Conservation (phyloP, 2,797 vertebrate genomes). For the Chrysocyon brachyurus region DNA sequence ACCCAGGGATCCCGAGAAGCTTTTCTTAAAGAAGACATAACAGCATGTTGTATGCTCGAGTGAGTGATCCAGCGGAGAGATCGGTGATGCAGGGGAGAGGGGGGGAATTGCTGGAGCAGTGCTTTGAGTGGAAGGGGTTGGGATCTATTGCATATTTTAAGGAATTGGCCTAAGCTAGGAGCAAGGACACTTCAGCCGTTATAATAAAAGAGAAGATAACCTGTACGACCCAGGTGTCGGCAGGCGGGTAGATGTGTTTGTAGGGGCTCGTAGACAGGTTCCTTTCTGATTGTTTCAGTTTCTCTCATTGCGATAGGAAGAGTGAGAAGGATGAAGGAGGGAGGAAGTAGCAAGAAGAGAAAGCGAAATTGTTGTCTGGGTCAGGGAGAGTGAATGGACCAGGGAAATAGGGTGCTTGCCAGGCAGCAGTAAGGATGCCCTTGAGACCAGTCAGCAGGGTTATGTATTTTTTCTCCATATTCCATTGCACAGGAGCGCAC, state of each 20-base stretch:
- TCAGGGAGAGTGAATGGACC: background rate
- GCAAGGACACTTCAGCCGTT: background rate
- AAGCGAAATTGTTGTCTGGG: background rate
- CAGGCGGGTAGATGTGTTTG: background rate
- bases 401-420: background rate
- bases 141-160: background rate
- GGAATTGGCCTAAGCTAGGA: background rate
- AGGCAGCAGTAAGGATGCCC: background rate
- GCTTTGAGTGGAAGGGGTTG: background rate
- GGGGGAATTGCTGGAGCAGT: background rate
- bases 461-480: background rate
- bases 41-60: background rate
- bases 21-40: slow-evolving; percentile 35
- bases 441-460: background rate
- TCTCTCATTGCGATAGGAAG: background rate
- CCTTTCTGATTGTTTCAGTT: background rate
- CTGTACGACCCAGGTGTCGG: background rate
- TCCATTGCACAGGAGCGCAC: background rate
- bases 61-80: background rate
- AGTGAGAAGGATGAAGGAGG: background rate
- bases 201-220: background rate
- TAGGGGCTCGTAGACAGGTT: background rate
- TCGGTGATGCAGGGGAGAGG: background rate
- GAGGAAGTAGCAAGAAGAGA: background rate
- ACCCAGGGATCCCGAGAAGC: background rate